Evolutionary conservation across 1,140 invertebrate genomes (phyloP).

Genomic region (Bilobella aurantiaca): DNA sequence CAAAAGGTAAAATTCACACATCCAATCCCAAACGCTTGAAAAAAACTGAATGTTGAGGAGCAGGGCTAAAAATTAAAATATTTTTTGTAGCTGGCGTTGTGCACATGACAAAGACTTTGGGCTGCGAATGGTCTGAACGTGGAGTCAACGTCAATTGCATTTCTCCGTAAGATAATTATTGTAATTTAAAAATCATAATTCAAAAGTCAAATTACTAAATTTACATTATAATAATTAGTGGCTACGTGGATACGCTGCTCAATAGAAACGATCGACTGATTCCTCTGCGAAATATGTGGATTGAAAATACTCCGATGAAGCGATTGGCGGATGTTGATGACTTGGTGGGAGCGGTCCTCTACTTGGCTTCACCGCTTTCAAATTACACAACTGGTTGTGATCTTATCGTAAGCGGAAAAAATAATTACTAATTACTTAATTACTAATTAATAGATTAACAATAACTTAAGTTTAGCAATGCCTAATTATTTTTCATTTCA

Average conservation of each 20-base stretch:
- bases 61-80: too few relatives aligned
- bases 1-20: conserved; percentile 19
- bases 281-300: conserved; percentile 26
- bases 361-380: conserved; percentile 30
- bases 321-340: conserved; percentile 31
- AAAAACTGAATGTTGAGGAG: neutral
- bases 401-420: conserved; percentile 19
- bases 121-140: conserved; percentile 22
- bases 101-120: conserved; percentile 27
- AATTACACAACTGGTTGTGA: conserved; percentile 31
- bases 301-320: conserved; percentile 30
- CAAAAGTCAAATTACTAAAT: neutral
- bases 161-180: conserved; percentile 23
- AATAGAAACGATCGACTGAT: conserved; percentile 25
- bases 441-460: too few relatives aligned
- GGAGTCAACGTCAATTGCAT: conserved; percentile 26
- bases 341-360: conserved; percentile 29
- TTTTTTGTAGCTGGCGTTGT: conserved; percentile 20
- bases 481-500: too few relatives aligned
- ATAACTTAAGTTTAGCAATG: too few relatives aligned
- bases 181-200: neutral
- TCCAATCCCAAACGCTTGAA: conserved; percentile 3
- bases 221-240: conserved; percentile 21
- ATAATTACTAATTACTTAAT: too few relatives aligned
- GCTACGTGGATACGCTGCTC: conserved; percentile 33